Conservation (phyloP, 2,888 invertebrate species). For the Melanophora roralis region DNA sequence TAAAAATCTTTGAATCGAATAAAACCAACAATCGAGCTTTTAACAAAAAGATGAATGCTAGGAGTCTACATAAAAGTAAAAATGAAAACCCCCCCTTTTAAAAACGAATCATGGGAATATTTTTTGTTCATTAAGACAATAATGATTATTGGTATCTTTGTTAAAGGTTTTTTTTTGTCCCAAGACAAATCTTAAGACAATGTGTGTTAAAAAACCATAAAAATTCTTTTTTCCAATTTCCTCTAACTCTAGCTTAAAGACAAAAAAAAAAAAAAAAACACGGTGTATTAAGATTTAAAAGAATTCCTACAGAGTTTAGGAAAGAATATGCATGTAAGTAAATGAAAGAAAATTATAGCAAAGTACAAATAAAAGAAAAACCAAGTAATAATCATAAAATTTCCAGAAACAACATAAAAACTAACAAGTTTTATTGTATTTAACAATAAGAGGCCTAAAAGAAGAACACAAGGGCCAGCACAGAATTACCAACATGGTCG, state of each 20-base stretch:
- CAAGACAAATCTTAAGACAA: slow-evolving; percentile 44
- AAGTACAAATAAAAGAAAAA: slow-evolving; percentile 37
- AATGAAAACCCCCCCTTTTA: slow-evolving; percentile 8
- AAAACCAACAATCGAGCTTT: background rate
- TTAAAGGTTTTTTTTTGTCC: slow-evolving; percentile 16
- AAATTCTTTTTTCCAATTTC: slow-evolving; percentile 31
- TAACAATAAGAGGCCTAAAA: background rate
- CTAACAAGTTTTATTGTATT: slow-evolving; percentile 10
- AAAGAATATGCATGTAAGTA: slow-evolving; percentile 6
- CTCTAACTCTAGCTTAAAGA: background rate
- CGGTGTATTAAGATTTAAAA: slow-evolving; percentile 26
- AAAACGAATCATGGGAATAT: slow-evolving; percentile 58
- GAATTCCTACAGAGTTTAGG: slow-evolving; percentile 19
- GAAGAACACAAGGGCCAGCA: slow-evolving; percentile 16
- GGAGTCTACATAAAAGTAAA: background rate
- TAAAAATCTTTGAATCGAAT: slow-evolving; percentile 46
- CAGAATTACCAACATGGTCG: background rate
- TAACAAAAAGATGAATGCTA: background rate
- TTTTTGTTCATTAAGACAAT: slow-evolving; percentile 11
- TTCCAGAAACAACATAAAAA: slow-evolving; percentile 4
- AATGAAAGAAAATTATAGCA: slow-evolving; percentile 54
- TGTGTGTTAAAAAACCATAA: slow-evolving; percentile 58
- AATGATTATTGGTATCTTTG: slow-evolving; percentile 16
- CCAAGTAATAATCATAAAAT: slow-evolving; percentile 58
- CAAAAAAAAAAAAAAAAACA: background rate